Base-by-base conservation (phyloP, 2,797 vertebrate genomes). In the Microctenopoma lineatum region DNA sequence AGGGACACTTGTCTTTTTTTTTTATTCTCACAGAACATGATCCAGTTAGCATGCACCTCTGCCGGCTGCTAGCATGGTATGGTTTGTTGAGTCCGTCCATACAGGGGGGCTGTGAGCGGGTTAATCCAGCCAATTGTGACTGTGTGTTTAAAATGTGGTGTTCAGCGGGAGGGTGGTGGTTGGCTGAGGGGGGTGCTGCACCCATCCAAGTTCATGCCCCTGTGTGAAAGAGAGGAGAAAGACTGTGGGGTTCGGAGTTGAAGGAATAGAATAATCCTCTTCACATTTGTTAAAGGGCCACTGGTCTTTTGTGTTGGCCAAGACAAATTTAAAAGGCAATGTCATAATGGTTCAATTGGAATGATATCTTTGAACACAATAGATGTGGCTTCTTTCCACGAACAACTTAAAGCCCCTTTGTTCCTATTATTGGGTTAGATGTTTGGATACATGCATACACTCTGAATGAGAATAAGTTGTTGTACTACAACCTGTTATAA, bases 1-100 rank as follows among this genome's bases (percentile, higher is more conserved):
- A 96, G 93, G 84, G 94, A 97, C 95, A 96, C 96, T 98, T 97
- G 96, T 97, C 96, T 96, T 92, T 94, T 89, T 70, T 74, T 52
- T 66, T 48, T 70, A 79, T 80, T 86, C 83, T 87, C 74, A 95
- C 95, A 94, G 94, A 96, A 97, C 96, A 96, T 96, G 96, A 98
- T 98, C 96, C 96, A 96, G 96, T 97, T 97, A 96, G 96, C 95
- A 95, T 97, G 95, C 95, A 95, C 94, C 96, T 95, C 95, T 94
- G 93, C 94, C 95, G 95, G 95, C 96, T 95, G 92, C 95, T 94
- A 94, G 93, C 95, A 95, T 92, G 92, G 94, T 90, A 92, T 94
- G 93, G 93, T 94, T 95, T 96, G 95, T 94, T 90, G 94, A 95
- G 95, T 95, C 95, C 94, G 94, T 44, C 44, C 16, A 18, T 92